A percentile compares a stretch with the other conserved stretches of the same genome.
Evolutionary conservation across 2,113 vertebrate species (phyloP).

Genomic region (Macquaria ambigua): DNA sequence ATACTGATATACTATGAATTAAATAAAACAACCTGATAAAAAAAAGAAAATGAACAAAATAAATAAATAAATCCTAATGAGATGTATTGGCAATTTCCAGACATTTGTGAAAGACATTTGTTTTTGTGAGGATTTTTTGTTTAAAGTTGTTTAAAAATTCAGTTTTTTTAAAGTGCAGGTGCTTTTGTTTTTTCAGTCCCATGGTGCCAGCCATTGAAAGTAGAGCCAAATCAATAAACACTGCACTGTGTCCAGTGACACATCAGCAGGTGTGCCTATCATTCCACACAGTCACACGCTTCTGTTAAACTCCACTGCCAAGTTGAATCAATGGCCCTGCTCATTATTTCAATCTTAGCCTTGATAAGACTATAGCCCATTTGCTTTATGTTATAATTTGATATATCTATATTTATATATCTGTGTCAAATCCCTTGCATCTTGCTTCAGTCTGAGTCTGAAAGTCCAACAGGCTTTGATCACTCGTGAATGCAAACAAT

Average conservation of each 20-base stretch:
- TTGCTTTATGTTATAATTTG: neutral
- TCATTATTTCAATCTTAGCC: neutral
- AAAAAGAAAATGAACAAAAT: neutral
- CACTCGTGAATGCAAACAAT: neutral
- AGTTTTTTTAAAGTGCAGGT: neutral
- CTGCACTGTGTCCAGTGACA: conserved; percentile 1
- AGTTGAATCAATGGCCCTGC: neutral
- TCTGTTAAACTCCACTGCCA: neutral
- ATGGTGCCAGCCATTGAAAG: neutral
- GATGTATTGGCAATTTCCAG: neutral
- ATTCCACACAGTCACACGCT: neutral
- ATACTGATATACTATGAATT: neutral
- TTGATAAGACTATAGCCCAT: neutral
- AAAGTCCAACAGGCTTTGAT: neutral
- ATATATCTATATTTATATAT: neutral
- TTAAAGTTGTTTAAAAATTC: neutral
- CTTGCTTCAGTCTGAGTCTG: neutral
- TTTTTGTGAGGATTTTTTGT: neutral
- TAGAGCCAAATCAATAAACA: neutral
- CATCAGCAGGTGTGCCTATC: neutral
- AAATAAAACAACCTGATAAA: too few relatives aligned
- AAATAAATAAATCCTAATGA: neutral
- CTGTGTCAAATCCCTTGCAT: neutral
- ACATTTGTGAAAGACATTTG: neutral
- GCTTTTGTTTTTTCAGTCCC: conserved; percentile 12